Percentiles rank a stretch among this genome's conserved stretches.
Conservation (phyloP, 2,797 vertebrate genomes). For the Gambelia wislizenii region DNA sequence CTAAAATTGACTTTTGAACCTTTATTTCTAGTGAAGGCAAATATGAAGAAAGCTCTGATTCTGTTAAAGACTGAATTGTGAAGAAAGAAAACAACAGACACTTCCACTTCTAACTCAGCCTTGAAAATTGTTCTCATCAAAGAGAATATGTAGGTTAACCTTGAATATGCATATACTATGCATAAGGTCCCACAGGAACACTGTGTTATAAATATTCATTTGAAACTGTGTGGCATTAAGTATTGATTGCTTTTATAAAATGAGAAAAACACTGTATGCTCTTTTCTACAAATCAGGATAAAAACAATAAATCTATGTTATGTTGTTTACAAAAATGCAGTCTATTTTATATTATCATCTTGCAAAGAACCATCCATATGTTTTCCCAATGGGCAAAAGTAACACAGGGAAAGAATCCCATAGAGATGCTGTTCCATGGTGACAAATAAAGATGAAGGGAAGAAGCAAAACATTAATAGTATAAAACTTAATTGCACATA, state of each 20-base stretch:
- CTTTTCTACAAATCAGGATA: constrained; percentile 63
- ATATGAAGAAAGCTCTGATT: constrained; percentile 92
- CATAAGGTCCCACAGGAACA: constrained; percentile 33
- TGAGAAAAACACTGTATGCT: constrained; percentile 62
- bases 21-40: constrained; percentile 79
- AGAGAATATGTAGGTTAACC: constrained; percentile 48
- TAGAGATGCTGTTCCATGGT: background rate
- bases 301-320: constrained; percentile 74
- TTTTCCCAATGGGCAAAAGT: background rate
- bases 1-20: constrained; percentile 53
- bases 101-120: constrained; percentile 36
- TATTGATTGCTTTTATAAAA: constrained; percentile 68
- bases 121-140: constrained; percentile 26
- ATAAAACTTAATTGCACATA: background rate
- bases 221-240: constrained; percentile 63
- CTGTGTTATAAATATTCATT: constrained; percentile 70
- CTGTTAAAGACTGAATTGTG: constrained; percentile 93
- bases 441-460: background rate
- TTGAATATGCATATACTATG: constrained; percentile 43
- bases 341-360: background rate
- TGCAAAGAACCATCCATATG: background rate
- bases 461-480: background rate
- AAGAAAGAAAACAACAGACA: constrained; percentile 56
- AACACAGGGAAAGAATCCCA: background rate
- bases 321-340: constrained; percentile 68